Evolutionary conservation across 2,797 vertebrate genomes (phyloP).

Genomic region (Neostethus bicornis): DNA sequence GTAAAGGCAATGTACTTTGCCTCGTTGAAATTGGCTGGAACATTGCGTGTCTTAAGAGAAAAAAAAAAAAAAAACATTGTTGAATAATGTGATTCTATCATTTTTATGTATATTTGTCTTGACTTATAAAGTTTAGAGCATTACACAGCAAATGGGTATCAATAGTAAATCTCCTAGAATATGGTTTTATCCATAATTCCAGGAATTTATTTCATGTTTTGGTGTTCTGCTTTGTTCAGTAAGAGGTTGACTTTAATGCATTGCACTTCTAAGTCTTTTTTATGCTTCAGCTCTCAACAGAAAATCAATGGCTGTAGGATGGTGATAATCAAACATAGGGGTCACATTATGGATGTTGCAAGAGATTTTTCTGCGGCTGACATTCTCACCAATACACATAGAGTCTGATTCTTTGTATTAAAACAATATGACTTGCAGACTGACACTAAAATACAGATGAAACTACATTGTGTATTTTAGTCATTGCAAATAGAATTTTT

Average conservation of each 20-base stretch:
- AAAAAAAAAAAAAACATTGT: slow-evolving; percentile 2
- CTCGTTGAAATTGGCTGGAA: slow-evolving; percentile 98
- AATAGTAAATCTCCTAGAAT: not conserved
- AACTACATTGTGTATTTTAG: too few species aligned
- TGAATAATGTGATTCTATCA: not conserved
- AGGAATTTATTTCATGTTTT: slow-evolving; percentile 6
- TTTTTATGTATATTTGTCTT: not conserved
- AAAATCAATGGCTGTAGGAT: slow-evolving; percentile 24
- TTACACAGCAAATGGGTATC: slow-evolving; percentile 5
- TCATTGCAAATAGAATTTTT: too few species aligned
- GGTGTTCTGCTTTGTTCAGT: slow-evolving; percentile 5
- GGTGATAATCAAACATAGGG: slow-evolving; percentile 25
- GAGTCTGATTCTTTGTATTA: slow-evolving; percentile 1
- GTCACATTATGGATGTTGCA: slow-evolving; percentile 25
- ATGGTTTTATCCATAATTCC: not conserved
- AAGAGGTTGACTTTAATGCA: slow-evolving; percentile 1
- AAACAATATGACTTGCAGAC: too few species aligned
- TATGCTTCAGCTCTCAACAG: slow-evolving; percentile 13
- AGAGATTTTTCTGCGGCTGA: slow-evolving; percentile 10
- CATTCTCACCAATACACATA: slow-evolving; percentile 23
- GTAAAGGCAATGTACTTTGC: slow-evolving; percentile 99
- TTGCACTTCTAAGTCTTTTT: slow-evolving; percentile 21
- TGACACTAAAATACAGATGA: too few species aligned
- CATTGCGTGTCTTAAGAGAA: slow-evolving; percentile 87
- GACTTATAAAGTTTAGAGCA: not conserved